Percentiles rank a stretch among this genome's conserved stretches.
phyloP scores from a whole-genome alignment of 92 coral and sea anemone species.

The Umimayanthus kanabou region DNA sequence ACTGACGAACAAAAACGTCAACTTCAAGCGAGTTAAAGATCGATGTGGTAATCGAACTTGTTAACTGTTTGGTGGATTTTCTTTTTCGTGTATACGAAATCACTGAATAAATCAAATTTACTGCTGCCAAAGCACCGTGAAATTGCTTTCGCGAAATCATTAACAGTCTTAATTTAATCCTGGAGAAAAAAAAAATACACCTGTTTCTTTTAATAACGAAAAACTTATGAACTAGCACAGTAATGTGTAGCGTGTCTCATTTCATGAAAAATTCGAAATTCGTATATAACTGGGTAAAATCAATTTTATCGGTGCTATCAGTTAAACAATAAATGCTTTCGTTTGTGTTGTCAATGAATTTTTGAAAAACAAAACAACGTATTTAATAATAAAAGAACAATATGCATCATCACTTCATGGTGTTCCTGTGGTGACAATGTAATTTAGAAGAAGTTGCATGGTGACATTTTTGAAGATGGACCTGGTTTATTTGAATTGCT shows the following conservation, averaged over 20 bases:
- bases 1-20: neutral
- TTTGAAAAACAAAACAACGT: neutral
- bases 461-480: neutral
- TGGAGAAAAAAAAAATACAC: neutral
- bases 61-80: too few relatives aligned
- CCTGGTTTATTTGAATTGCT: neutral
- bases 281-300: neutral
- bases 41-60: too few relatives aligned
- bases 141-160: slow-evolving; percentile 7
- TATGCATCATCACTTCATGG: neutral
- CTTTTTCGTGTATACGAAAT: neutral
- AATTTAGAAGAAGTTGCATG: neutral
- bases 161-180: neutral
- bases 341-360: neutral
- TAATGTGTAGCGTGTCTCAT: neutral
- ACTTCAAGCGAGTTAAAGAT: neutral
- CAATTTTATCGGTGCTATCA: neutral
- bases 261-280: neutral
- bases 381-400: slow-evolving; percentile 13
- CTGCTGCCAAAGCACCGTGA: slow-evolving; percentile 1
- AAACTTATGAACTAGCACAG: neutral
- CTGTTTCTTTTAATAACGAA: neutral
- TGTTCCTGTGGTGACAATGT: neutral
- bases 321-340: slow-evolving; percentile 2
- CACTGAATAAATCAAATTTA: neutral